Evolutionary conservation across 2,888 invertebrate species (phyloP).

Genomic region (Salticus scenicus): DNA sequence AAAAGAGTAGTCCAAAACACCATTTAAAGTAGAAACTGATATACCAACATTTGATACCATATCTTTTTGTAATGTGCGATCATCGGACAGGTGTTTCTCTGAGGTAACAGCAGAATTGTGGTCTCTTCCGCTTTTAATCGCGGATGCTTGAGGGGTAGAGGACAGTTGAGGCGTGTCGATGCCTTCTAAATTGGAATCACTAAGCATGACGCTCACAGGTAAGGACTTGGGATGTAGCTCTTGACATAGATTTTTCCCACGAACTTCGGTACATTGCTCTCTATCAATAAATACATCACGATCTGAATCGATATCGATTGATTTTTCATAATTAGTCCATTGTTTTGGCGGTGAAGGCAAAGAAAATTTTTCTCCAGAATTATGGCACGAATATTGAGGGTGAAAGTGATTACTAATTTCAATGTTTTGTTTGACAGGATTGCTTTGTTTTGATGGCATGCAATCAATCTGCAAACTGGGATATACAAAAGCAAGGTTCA

Average conservation of each 20-base stretch:
- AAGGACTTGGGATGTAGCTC: slow-evolving; percentile 44
- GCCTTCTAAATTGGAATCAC: slow-evolving; percentile 42
- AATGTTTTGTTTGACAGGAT: not conserved
- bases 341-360: not conserved
- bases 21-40: not conserved
- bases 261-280: slow-evolving; percentile 1
- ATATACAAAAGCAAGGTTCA: not conserved
- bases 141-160: not conserved
- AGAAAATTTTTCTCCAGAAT: not conserved
- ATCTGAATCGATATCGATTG: not conserved
- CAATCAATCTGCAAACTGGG: not conserved
- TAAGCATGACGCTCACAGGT: slow-evolving; percentile 35
- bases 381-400: not conserved
- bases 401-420: not conserved
- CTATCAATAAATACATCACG: not conserved
- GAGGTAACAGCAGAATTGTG: not conserved
- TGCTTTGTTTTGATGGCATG: not conserved
- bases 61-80: not conserved
- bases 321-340: not conserved
- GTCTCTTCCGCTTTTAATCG: slow-evolving; percentile 14
- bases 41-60: slow-evolving; percentile 33
- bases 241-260: slow-evolving; percentile 33
- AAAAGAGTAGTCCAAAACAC: not conserved
- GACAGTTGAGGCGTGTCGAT: slow-evolving; percentile 43
- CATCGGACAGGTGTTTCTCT: not conserved